Evolutionary conservation across 2,888 invertebrate genomes (phyloP).

Genomic region (Sturmia bella): DNA sequence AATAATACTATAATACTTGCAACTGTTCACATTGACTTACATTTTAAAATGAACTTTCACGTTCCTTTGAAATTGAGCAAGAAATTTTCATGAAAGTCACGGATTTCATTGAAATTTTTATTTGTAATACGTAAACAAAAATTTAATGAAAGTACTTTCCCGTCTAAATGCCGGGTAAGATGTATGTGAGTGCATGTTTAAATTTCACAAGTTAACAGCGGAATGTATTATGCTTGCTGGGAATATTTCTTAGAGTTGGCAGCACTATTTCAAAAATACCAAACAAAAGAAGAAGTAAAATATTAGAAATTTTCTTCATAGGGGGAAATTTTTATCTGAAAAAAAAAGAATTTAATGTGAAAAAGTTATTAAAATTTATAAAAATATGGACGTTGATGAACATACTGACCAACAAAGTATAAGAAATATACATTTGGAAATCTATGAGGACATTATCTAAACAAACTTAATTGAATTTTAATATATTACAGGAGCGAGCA

Average conservation of each 20-base stretch:
- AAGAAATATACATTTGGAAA: neutral
- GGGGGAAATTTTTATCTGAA: constrained; percentile 27
- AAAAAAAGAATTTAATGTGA: constrained; percentile 48
- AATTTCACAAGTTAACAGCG: neutral
- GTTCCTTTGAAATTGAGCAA: no score
- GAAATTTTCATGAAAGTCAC: no score
- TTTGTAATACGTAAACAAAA: no score
- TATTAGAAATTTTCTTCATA: constrained; percentile 35
- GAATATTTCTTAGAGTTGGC: constrained; percentile 13
- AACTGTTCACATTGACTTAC: no score
- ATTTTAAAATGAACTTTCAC: no score
- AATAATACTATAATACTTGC: no score
- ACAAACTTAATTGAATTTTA: neutral
- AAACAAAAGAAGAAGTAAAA: constrained; percentile 35
- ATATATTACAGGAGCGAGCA: constrained; percentile 9
- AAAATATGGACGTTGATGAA: constrained; percentile 69
- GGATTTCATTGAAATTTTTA: no score
- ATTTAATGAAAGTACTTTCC: no score
- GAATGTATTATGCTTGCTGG: no score
- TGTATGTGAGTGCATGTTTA: neutral
- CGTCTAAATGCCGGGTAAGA: no score
- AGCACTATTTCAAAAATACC: constrained; percentile 10
- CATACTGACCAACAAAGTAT: constrained; percentile 48
- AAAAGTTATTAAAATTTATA: neutral
- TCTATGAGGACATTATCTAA: no score